Evolutionary conservation across 2,113 vertebrate species (phyloP), one percentile per base, ranked within the genome.

Genomic region (Psittacara wagleri): DNA sequence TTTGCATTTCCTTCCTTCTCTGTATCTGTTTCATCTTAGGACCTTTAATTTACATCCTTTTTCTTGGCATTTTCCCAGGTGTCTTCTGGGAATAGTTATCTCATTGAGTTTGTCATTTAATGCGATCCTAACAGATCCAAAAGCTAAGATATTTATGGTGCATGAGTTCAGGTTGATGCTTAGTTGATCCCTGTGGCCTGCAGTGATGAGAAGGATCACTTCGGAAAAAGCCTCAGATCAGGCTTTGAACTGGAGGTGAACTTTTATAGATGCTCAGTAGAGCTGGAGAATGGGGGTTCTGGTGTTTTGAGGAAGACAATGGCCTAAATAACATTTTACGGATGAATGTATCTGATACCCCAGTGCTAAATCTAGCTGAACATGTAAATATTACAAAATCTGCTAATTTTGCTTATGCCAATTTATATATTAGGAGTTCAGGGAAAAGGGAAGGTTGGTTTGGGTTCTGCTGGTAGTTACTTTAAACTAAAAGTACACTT

Each of bases 1-100:
- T 70, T 86, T 66, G 24, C 7, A 23, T 73, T 73, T 31, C 6
- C 14, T 59, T 80, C 41, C 12, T 69, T 90, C 11, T 69, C 39
- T 79, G 8, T 23, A 52, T 37, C 39, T 44, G 44, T 77, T 92
- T 92, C 78, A 75, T 55, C 44, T 82, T n/a, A 52, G 11, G 52
- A 23, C 44, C 49, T 74, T 66, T 69, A 66, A 83, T 95, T 95
- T 72, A 75, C 64, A 39, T 29, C 63, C 66, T 9, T 76, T 78
- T 81, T 52, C 86, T 86, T 94, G 95, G 59, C 82, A 64, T 87
- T 86, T 44, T 66, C 62, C 52, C 80, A 80, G 4, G 25, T 61
- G 43, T 76, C 68, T 95, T 94, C 78, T 86, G 88, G 87, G 88
- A 95, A 95, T 91, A n/a, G 55, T 76, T 91, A 78, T 75, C 69